Base-by-base conservation (phyloP, 2,888 invertebrate species). In the Zelleria hepariella region DNA sequence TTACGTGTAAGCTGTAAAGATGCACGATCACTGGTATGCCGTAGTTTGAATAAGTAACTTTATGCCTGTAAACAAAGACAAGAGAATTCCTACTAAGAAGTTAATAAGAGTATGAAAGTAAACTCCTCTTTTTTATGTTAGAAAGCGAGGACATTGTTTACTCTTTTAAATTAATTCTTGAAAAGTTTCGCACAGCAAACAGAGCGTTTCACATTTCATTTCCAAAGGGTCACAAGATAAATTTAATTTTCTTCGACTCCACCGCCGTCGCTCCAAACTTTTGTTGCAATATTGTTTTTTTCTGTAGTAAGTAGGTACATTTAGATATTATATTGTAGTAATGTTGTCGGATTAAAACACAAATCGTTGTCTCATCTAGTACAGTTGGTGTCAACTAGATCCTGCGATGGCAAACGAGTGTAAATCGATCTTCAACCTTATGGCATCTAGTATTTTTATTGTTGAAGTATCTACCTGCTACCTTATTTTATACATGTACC, bases 11-110 rank as follows among this genome's bases (percentile, higher is more conserved):
- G 58, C 52, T 5, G 48, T 57, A n/a, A n/a, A 47, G 47, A 48
- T 56, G 24, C 56, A 20, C 26, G 24, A 54, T 26, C 15, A 56
- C 49, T 52, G 62, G 61, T 54, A 62, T 61, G 57, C 57, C 53
- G n/a, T 26, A 48, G 51, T 51, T 51, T 51, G 24, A 54, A 26
- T n/a, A 54, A 27, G 26, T 42, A 15, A 15, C 10, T 42, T 10
- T 42, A 15, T 42, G 10, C 15, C 32, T 42, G 49, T 49, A 18
- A 49, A 49, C 49, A 49, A 49, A 49, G 49, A 20, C 6, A 5
- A 20, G 49, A 5, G 49, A 49, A 20, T 49, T 49, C 10, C 15
- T n/a, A n/a, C n/a, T 20, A n/a, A 49, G 21, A 49, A 49, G 49
- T 49, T 49, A 42, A 42, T 42, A 42, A 42, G 10, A 42, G 15